Base-by-base conservation (phyloP, 2,888 invertebrate genomes). In the Cremastinae sp. region DNA sequence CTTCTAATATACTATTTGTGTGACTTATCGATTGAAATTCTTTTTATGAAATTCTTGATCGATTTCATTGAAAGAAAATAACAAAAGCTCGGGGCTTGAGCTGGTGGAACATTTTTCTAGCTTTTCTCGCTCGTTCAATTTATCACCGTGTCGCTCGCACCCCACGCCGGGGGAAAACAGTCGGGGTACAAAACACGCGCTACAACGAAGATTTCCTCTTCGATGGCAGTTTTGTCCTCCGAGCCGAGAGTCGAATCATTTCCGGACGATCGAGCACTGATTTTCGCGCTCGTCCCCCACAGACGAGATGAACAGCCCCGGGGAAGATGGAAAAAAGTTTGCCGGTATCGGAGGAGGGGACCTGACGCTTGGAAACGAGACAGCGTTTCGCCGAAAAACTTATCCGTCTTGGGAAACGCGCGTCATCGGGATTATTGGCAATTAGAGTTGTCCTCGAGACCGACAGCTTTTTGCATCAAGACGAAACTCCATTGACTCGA, bases 201-300 rank as follows among this genome's bases (percentile, higher is more conserved):
- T 70, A 53, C 45, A 43, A 49, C 43, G 61, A 56, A 66, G 72
- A 72, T 68, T 68, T 61, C 53, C 53, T 59, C 18, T 22, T 62
- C 36, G 34, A 66, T 64, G 76, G 78, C 78, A 68, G 78, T 76
- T 71, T 72, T 78, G 77, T 76, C 79, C 80, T 75, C 68, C 58
- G 38, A 38, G 79, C 75, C 66, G 70, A 76, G 71, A 64, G 79
- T 81, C 84, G 82, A 84, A 86, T 86, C 83, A 83, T 83, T 85
- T 87, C 85, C 86, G 84, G 78, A 58, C 84, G 84, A 84, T 82
- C 75, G 82, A 79, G 58, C 83, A 76, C 80, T 78, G 81, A 85
- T 85, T 84, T 81, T 77, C 72, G 70, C 71, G 59, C 62, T 61
- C 76, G 41, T 45, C 36, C 53, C 53, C 49, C 22, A 45, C 56